Base-by-base conservation (phyloP, 2,888 invertebrate species). In the Endomychus coccineus region DNA sequence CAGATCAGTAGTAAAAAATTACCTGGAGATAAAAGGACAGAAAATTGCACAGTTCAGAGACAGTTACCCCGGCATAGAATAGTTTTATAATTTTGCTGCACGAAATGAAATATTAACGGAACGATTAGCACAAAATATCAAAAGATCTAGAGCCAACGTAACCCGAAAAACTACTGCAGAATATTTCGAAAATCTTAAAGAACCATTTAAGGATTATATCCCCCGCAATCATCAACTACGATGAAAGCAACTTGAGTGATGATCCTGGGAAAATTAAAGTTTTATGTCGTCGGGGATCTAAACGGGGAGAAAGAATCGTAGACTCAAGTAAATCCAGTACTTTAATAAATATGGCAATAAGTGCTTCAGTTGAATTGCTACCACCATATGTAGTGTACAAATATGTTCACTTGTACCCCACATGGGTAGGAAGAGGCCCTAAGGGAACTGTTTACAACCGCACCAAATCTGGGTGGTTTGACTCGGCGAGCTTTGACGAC, bases 341-440 rank as follows among this genome's bases (percentile, higher is more conserved):
- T 16, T 54, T 49, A 14, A 32, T 54, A 6, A 62, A 62, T 59
- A 50, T 61, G 34, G 49, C 54, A 42, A 55, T 49, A 2, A 51
- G 46, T 39, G 59, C 59, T 4, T 36, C 15, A 4, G 62, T 62
- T 4, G 34, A 44, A 30, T 10, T 50, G 2, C 37, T 58, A 5
- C 53, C 57, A 14, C 54, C 52, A 3, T 60, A 58, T 43, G 51
- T 59, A 10, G 52, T 54, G 6, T 59, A 59, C 40, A 61, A 56
- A 42, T 42, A 54, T 5, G 47, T 53, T 28, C 28, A 52, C 27
- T 23, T 61, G 12, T 58, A 49, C 45, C 34, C 51, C 6, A 48
- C 52, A 6, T 66, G 64, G 63, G 52, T 46, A 12, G 52, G 54
- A 44, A 54, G 54, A 34, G 63, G 65, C n/a, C 62, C 59, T 4